Evolutionary conservation across 1,140 invertebrate genomes (phyloP), one percentile per base, ranked within the genome.

Genomic region (Nephotettix cincticeps): DNA sequence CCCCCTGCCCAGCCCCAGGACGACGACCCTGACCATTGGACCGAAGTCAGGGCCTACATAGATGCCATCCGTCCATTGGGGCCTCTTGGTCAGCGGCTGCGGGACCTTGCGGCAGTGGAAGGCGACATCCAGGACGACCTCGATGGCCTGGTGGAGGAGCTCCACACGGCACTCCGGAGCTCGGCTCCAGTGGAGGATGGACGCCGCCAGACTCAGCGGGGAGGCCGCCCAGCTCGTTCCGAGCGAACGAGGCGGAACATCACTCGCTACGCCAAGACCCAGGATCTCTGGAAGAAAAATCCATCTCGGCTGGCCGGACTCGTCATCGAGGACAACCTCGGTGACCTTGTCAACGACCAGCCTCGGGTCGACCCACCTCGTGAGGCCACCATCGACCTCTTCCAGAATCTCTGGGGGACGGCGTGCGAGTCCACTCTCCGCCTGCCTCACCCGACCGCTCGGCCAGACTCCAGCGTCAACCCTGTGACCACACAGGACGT

Each of bases 271-370:
- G 56, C 56, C 21, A 61, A 23, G 27, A 61, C 56, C 56, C 56
- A 61, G n/a, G 56, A 61, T 28, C 56, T 61, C 4, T 61, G 23
- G 13, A 61, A 61, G 56, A 61, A 61, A n/a, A 61, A 61, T 28
- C 56, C 13, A 14, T 27, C 56, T 23, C 47, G 56, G 1, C 56
- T 61, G 23, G 56, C 56, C 56, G 25, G 28, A 1, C 56, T 61
- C 23, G 56, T 61, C 21, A 61, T 61, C 21, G 9, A 61, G 21
- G 25, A 61, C n/a, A 61, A 61, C 56, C 56, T 61, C 1, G 56
- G 56, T 29, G 56, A 61, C 25, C 56, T 61, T 21, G 25, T 9
- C 9, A 2, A 28, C 6, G 21, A 61, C 1, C 2, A 27, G 25
- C 56, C 56, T 6, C 14, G 56, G 25, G 25, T 61, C 21, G 56